phyloP scores from a whole-genome alignment of 2,888 invertebrate species.

The Rhodophaea formosa region DNA sequence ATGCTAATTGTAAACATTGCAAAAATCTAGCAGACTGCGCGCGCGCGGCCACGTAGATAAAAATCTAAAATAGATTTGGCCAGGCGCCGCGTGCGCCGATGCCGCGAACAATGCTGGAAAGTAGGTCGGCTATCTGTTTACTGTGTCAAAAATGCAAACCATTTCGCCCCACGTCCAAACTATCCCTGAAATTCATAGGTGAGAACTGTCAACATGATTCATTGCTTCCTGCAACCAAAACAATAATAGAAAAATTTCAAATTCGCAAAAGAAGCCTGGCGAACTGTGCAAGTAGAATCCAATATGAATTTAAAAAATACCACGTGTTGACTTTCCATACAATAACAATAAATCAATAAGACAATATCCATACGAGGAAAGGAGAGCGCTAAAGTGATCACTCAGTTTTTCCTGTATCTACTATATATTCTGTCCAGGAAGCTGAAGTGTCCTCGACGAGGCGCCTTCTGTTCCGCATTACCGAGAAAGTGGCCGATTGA shows the following conservation, averaged over 20 bases:
- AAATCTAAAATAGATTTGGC: slow-evolving; percentile 77
- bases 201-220: neutral
- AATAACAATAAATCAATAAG: slow-evolving; percentile 18
- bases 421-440: slow-evolving; percentile 41
- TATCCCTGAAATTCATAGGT: neutral
- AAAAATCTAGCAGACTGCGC: slow-evolving; percentile 64
- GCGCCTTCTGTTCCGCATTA: slow-evolving; percentile 40
- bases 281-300: neutral
- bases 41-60: slow-evolving; percentile 62
- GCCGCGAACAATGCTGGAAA: slow-evolving; percentile 70
- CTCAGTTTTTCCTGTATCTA: slow-evolving; percentile 23
- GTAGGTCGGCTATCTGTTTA: slow-evolving; percentile 73
- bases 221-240: neutral
- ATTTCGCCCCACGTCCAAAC: slow-evolving; percentile 27
- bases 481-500: slow-evolving; percentile 42
- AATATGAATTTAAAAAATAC: neutral
- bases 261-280: neutral
- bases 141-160: slow-evolving; percentile 66
- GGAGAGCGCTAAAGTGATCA: slow-evolving; percentile 5
- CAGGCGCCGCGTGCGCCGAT: slow-evolving; percentile 62
- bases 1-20: slow-evolving; percentile 58
- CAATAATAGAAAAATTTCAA: neutral
- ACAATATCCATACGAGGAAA: slow-evolving; percentile 5
- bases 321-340: neutral
- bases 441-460: slow-evolving; percentile 37